These are phyloP conservation scores for Cliona cf. orientalis DNA, from an alignment of 37 sponge, comb jelly and placozoan species.

Conservation along the genomic window DNA sequence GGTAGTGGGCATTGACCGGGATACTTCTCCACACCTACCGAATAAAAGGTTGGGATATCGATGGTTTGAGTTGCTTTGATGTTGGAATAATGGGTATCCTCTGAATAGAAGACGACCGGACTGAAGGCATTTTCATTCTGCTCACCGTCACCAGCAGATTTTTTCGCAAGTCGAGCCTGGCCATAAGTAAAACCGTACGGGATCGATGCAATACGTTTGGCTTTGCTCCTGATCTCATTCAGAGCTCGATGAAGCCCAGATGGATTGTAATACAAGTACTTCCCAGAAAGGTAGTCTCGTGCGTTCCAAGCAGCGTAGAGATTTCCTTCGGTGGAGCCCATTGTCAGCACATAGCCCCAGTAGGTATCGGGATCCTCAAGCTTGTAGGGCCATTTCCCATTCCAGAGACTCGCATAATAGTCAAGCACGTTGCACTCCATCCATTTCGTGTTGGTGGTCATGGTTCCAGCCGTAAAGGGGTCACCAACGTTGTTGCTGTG, in stretches of 20 bases:
- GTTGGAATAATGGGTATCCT: slow-evolving; percentile 32
- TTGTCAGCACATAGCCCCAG: slow-evolving; percentile 47
- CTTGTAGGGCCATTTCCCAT: slow-evolving; percentile 39
- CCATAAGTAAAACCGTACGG: background rate
- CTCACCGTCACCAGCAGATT: background rate
- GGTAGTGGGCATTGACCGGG: slow-evolving; percentile 27
- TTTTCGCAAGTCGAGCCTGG: background rate
- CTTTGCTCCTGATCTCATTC: no score
- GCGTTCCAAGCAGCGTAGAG: slow-evolving; percentile 32
- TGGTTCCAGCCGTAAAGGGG: slow-evolving; percentile 7
- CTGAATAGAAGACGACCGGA: slow-evolving; percentile 29
- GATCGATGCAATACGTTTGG: background rate
- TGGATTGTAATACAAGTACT: background rate
- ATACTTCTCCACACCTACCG: background rate
- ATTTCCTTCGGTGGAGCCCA: slow-evolving; percentile 46
- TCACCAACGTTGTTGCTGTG: slow-evolving; percentile 31
- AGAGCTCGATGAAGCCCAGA: slow-evolving; percentile 4
- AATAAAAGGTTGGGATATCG: slow-evolving; percentile 22
- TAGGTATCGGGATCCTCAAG: slow-evolving; percentile 30
- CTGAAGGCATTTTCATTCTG: background rate
- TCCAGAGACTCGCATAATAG: slow-evolving; percentile 30
- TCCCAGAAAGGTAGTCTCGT: slow-evolving; percentile 13
- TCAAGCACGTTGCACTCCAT: slow-evolving; percentile 45
- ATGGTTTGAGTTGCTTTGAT: slow-evolving; percentile 7
- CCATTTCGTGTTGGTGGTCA: slow-evolving; percentile 15